These are phyloP conservation scores for Iselma pallidipennis DNA, from an alignment of 2,888 invertebrate genomes.

Conservation along the genomic window DNA sequence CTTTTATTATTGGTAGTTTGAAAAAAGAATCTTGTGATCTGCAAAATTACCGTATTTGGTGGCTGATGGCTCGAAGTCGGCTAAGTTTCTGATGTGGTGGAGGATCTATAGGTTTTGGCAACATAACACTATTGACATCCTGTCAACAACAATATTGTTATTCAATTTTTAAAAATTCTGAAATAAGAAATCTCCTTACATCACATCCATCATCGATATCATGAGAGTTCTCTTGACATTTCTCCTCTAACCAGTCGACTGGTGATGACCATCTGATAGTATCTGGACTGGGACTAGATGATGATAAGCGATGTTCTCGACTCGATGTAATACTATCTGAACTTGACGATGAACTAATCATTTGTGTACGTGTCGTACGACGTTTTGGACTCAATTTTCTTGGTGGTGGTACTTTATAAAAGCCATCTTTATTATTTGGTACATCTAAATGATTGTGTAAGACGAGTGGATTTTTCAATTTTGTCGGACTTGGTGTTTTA, in stretches of 20 bases:
- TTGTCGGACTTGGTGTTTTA: constrained; percentile 61
- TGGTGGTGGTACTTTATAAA: constrained; percentile 51
- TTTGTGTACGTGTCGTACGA: constrained; percentile 59
- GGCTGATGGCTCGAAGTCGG: constrained; percentile 72
- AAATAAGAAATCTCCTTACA: constrained; percentile 47
- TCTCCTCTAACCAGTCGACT: constrained; percentile 52
- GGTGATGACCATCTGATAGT: constrained; percentile 53
- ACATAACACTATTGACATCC: constrained; percentile 59
- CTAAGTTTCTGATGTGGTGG: constrained; percentile 64
- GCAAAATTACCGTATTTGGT: constrained; percentile 77
- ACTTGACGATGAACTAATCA: constrained; percentile 63
- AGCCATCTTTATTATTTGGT: constrained; percentile 57
- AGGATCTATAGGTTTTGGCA: constrained; percentile 65
- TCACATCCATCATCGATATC: constrained; percentile 59
- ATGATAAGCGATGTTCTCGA: constrained; percentile 54
- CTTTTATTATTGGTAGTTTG: too few species aligned
- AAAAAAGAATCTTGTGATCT: too few species aligned
- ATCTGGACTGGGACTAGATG: constrained; percentile 56
- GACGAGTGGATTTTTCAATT: constrained; percentile 58
- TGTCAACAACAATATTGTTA: constrained; percentile 24
- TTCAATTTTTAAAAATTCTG: neutral
- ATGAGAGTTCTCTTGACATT: constrained; percentile 45
- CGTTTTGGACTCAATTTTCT: constrained; percentile 64
- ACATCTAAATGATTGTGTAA: constrained; percentile 67
- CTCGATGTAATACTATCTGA: constrained; percentile 63